A percentile compares a stretch with the other conserved stretches of the same genome.
These are phyloP conservation scores for Harpalus rubripes DNA, from an alignment of 2,888 invertebrate genomes.

Conservation along the genomic window DNA sequence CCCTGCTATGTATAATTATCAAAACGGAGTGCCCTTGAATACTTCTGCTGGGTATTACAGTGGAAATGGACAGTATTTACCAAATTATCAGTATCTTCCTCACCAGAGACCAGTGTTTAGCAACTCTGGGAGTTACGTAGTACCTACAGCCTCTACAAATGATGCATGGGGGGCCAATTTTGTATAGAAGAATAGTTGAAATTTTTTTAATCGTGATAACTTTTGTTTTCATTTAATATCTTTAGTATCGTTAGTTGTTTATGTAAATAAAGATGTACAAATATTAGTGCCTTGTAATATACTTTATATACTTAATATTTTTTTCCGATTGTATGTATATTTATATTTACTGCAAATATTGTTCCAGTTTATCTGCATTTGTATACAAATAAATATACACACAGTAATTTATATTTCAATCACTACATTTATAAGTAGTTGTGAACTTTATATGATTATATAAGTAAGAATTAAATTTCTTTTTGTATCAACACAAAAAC, in stretches of 20 bases:
- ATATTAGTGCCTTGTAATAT: constrained; percentile 50
- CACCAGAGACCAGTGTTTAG: constrained; percentile 71
- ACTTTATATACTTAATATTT: constrained; percentile 34
- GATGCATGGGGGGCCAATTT: constrained; percentile 60
- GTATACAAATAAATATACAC: constrained; percentile 43
- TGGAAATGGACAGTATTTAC: constrained; percentile 75
- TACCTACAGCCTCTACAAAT: constrained; percentile 24
- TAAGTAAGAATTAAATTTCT: constrained; percentile 18
- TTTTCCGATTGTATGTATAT: constrained; percentile 36
- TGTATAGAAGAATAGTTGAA: constrained; percentile 51
- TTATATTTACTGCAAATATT: constrained; percentile 43
- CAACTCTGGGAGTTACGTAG: constrained; percentile 55
- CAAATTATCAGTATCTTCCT: constrained; percentile 76
- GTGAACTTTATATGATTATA: constrained; percentile 4
- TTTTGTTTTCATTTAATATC: constrained; percentile 49
- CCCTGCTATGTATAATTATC: constrained; percentile 71
- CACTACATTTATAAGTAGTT: constrained; percentile 27
- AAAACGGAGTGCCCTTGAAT: constrained; percentile 70
- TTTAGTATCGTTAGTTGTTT: constrained; percentile 28
- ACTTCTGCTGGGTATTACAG: constrained; percentile 73
- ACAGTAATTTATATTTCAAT: constrained; percentile 36
- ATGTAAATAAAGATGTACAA: constrained; percentile 48
- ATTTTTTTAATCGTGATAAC: constrained; percentile 21
- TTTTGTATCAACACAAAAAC: constrained; percentile 35
- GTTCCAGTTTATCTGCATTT: constrained; percentile 45